Percentiles rank a stretch among this genome's conserved stretches.
phyloP scores from a whole-genome alignment of 2,113 vertebrate species.

The Vombatus ursinus region DNA sequence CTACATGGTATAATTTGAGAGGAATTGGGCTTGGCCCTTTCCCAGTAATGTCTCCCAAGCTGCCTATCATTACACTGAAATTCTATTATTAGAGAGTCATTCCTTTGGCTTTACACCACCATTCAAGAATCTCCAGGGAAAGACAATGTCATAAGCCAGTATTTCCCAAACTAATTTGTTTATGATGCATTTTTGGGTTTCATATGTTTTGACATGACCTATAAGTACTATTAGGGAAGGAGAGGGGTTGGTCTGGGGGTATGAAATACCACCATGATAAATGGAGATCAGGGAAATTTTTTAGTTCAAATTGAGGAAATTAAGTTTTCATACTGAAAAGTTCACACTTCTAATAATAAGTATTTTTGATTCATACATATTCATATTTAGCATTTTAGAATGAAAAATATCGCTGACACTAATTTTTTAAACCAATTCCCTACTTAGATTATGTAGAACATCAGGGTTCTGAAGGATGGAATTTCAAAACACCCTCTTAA shows the following conservation, averaged over 20 bases:
- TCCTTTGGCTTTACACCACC: neutral
- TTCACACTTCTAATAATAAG: neutral
- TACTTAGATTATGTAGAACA: neutral
- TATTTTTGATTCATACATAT: neutral
- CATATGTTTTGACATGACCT: neutral
- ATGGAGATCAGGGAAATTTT: neutral
- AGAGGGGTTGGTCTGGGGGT: neutral
- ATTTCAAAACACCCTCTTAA: neutral
- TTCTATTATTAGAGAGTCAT: neutral
- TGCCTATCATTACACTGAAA: neutral
- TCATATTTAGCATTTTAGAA: neutral
- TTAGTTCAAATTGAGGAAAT: neutral
- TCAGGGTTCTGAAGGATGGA: neutral
- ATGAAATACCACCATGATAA: neutral
- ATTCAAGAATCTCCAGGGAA: neutral
- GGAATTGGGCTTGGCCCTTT: neutral
- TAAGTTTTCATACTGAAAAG: neutral
- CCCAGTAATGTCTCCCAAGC: neutral
- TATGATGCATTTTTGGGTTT: neutral
- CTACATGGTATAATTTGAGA: neutral
- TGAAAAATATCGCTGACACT: neutral
- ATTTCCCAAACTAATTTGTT: neutral
- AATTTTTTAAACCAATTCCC: neutral
- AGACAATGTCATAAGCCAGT: neutral
- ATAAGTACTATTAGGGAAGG: neutral